phyloP scores from a whole-genome alignment of 2,113 vertebrate species.

The Callipepla squamata region DNA sequence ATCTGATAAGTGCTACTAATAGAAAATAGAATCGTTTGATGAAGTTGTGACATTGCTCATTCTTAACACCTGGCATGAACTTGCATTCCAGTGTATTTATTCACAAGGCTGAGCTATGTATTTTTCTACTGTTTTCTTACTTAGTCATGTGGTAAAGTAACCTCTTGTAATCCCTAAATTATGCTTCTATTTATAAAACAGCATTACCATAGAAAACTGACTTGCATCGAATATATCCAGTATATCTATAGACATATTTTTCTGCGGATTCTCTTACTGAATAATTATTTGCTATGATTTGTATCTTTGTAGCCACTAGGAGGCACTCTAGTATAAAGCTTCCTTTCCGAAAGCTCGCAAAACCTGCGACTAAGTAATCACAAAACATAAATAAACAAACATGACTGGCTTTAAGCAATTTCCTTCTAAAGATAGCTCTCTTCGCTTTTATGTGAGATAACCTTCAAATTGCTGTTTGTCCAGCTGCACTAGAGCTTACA shows the following conservation, averaged over 20 bases:
- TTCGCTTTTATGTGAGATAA: neutral
- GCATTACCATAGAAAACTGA: neutral
- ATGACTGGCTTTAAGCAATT: neutral
- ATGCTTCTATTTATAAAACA: neutral
- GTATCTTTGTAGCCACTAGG: slow-evolving; percentile 53
- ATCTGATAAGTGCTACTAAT: neutral
- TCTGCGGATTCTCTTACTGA: neutral
- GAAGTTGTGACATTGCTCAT: neutral
- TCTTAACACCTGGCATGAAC: neutral
- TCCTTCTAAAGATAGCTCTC: neutral
- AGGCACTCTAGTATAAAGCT: slow-evolving; percentile 71
- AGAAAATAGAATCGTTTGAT: neutral
- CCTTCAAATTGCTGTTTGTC: neutral
- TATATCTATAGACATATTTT: neutral
- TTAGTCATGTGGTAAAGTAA: neutral
- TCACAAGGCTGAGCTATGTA: neutral
- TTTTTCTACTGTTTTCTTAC: neutral
- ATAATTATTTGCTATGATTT: neutral
- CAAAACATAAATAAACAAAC: neutral
- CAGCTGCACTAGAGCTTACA: neutral
- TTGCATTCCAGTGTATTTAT: neutral
- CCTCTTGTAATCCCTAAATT: neutral
- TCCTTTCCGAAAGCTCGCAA: neutral
- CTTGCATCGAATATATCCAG: neutral
- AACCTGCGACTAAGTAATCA: neutral